Base-by-base conservation (phyloP, 1,140 invertebrate genomes). In the Samia ricini region DNA sequence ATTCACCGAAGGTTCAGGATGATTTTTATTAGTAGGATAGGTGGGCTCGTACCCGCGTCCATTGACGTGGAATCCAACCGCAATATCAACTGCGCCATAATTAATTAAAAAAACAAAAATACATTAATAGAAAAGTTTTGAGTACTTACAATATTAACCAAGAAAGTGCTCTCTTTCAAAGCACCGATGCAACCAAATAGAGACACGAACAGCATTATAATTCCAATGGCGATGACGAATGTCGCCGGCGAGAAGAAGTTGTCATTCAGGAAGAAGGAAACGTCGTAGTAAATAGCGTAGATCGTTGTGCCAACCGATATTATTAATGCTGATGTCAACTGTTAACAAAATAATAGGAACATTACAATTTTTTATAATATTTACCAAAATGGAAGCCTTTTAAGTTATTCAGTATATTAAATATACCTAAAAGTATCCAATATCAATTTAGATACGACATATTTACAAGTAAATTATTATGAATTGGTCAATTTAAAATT, bases 161-260 rank as follows among this genome's bases (percentile, higher is more conserved):
- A 93, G 83, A 95, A 95, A 8, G 95, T 94, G 79, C 95, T 97
- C 85, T 97, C 96, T 81, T 93, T 95, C 55, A 96, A 79, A 0
- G 96, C 96, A 8, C 96, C 96, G 68, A 95, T 94, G 77, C 95
- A 96, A 56, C 96, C 96, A 73, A 97, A 94, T 52, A 95, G 92
- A 1, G 96, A 94, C 12, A 97, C 95, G 33, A 95, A 86, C 57
- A 97, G 94, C 70, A 97, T 93, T 21, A 97, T 92, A 54, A 93
- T 91, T 0, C 96, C 96, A 65, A 96, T 94, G 50, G 94, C 93
- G 56, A 97, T 94, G 21, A 97, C 88, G 10, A 97, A 90, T 3
- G 93, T 93, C 0, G 95, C 94, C 20, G 95, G 94, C 7, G 95
- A 95, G 63, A 93, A 93, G 74, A 95, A 95, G 72, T 92, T 92